Base-by-base conservation (phyloP, 2,888 invertebrate species). In the Pseudanteris insignis region DNA sequence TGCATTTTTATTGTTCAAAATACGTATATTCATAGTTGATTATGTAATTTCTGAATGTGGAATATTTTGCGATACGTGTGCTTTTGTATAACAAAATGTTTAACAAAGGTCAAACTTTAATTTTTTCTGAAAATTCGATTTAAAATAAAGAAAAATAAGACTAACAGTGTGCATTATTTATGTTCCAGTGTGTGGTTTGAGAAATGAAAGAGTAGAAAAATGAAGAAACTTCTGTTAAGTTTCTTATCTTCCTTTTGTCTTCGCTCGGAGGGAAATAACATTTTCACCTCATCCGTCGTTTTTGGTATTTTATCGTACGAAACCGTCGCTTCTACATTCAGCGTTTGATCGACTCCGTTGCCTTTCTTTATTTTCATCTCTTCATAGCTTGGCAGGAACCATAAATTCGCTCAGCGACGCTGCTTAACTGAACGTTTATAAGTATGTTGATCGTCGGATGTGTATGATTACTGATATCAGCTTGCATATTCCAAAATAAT, bases 211-310 rank as follows among this genome's bases (percentile, higher is more conserved):
- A n/a, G n/a, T n/a, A n/a, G n/a, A n/a, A 43, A 24, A 32, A 2
- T 26, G 41, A 14, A 30, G 33, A 21, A 48, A 7, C 14, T 55
- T 41, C 21, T 37, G 24, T 53, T 51, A 61, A 66, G 57, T 37
- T 51, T 47, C 55, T 64, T 64, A 68, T 65, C 65, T 61, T 59
- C 61, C 64, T 65, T 53, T 32, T 44, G 37, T 32, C 37, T 37
- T 28, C 47, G 53, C 62, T 58, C 33, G 13, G 32, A 36, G 46
- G 59, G 50, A 43, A 55, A 29, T 26, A 26, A 26, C 53, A 25
- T 53, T 57, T 57, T 57, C 51, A 59, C 59, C 46, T 59, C 46
- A 50, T 59, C 12, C 51, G 30, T 29, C 41, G 55, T 33, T 48
- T 48, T 40, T 13, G 26, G 29, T 41, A 50, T 43, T 57, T 57